Base-by-base conservation (phyloP, 2,113 vertebrate genomes). In the Mus spicilegus region DNA sequence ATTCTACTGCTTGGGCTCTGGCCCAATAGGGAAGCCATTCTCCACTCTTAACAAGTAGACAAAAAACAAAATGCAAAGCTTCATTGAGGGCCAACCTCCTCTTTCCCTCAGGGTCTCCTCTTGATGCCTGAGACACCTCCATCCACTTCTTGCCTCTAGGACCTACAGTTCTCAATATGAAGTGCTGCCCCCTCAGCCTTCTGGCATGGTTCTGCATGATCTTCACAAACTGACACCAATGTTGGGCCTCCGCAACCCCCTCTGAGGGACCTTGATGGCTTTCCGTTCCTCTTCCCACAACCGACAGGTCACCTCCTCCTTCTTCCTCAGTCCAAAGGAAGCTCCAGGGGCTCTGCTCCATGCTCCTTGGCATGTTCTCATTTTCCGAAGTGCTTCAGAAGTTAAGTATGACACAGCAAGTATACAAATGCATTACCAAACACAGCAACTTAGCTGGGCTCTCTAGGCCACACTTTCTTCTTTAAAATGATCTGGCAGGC, bases 181-280 rank as follows among this genome's bases (percentile, higher is more conserved):
- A 75, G 56, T 2, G 12, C 28, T 36, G 19, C 28, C 20, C 61
- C 30, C 46, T 19, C 13, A 0, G 58, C 13, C 22, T 26, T 63
- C 81, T 11, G 42, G 30, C 36, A 73, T 51, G 87, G 61, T n/a
- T 51, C 78, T 58, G 49, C 70, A 54, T 30, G 33, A 12, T 54
- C 51, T 77, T 89, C 86, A 76, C 5, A 24, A 51, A 36, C 6
- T 49, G 46, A 19, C 33, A 2, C 42, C n/a, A 49, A 13, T 14
- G n/a, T 13, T n/a, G 49, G 2, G 1, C 17, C 22, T n/a, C 12
- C 0, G 14, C 16, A 58, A 7, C 9, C 30, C 54, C 2, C 75
- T 4, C 58, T 51, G 42, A 51, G 84, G 17, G 36, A 16, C 6
- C 1, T 26, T 14, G 3, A 39, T 1, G 0, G 54, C 75, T 20